Evolutionary conservation across 1,140 invertebrate genomes (phyloP), one percentile per base, ranked within the genome.

Genomic region (Drosophila orena): DNA sequence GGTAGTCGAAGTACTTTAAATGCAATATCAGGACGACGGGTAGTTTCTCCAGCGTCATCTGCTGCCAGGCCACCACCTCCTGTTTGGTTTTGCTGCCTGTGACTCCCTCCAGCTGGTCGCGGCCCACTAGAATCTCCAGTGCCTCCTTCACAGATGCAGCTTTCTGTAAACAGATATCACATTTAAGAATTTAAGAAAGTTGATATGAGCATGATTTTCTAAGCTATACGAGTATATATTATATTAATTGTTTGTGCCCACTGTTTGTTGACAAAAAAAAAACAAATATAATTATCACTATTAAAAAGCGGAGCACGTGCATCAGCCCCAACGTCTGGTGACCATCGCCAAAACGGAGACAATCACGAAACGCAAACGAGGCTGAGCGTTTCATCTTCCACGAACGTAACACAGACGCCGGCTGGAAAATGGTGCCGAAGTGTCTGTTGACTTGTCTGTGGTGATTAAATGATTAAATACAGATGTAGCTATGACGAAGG

Each of bases 1-100:
- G 95, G 77, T 97, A 97, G 90, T 98, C 96, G 93, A 98, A 98
- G 93, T 97, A 97, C 62, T 96, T 96, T 56, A 96, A 93, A 93
- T 98, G 97, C 44, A 99, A 93, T 81, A 99, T 95, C 14, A 99
- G 93, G 14, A 98, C 95, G 22, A 96, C 94, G 0, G 98, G 98
- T 44, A 98, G 90, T 92, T 97, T 96, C 89, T 98, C 98, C 4
- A 99, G 92, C 8, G 96, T 96, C 40, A 97, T 94, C 93, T 97
- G 96, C 84, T 97, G 96, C 94, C 96, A 97, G 3, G 97, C 97
- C 73, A 92, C 92, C 42, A 97, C 95, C 92, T 97, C 95, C 81
- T 96, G 94, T 78, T 97, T 96, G 11, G 96, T 97, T 92, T 96
- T 96, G 52, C 93, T 94, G 76, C 96, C 97, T 0, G 95, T 96